Evolutionary conservation across 1,140 invertebrate genomes (phyloP).

Genomic region (Lanistes nyassanus): DNA sequence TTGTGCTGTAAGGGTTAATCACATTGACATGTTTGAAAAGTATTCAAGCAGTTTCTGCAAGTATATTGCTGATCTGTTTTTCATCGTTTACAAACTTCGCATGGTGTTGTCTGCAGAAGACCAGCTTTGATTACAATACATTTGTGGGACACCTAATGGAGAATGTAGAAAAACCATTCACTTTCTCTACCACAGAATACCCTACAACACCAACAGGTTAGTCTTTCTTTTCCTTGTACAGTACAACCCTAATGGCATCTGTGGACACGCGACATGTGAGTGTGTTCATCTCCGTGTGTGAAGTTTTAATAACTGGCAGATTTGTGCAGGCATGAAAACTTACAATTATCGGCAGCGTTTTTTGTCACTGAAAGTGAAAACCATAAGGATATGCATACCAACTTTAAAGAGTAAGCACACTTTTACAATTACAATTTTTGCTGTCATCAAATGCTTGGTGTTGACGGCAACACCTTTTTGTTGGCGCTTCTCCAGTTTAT

Average conservation of each 20-base stretch:
- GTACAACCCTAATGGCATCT: too few species aligned
- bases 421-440: not conserved
- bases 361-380: not conserved
- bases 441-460: too few species aligned
- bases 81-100: not conserved
- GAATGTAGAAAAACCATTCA: slow-evolving; percentile 79
- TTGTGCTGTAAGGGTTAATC: not conserved
- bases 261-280: too few species aligned
- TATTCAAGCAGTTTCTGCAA: not conserved
- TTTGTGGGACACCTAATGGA: slow-evolving; percentile 72
- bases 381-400: not conserved
- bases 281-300: too few species aligned
- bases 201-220: slow-evolving; percentile 68
- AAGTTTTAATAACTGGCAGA: too few species aligned
- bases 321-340: too few species aligned
- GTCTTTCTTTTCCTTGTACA: not conserved
- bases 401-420: not conserved
- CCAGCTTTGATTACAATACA: slow-evolving; percentile 42
- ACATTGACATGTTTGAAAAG: not conserved
- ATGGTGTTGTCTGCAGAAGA: slow-evolving; percentile 32
- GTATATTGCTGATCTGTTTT: not conserved
- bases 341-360: too few species aligned
- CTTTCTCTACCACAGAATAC: slow-evolving; percentile 68
- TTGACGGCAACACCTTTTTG: too few species aligned
- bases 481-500: too few species aligned